Conservation (phyloP, 2,888 invertebrate species). For the Achlya flavicornis region DNA sequence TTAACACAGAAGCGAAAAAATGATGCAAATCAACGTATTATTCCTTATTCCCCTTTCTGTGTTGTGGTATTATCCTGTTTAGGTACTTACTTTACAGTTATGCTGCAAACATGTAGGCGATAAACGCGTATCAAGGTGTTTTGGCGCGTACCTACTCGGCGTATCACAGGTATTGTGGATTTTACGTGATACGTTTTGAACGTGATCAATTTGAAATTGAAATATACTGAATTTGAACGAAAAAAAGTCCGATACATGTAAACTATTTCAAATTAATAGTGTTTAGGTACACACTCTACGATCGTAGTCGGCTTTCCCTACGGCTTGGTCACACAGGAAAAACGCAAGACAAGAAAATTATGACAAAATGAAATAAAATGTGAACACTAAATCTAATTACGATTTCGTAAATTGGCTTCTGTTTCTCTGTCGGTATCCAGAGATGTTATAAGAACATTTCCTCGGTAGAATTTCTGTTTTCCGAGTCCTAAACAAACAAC, state of each 20-base stretch:
- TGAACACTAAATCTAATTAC: neutral
- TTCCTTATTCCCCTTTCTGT: no score
- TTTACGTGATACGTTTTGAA: neutral
- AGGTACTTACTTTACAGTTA: neutral
- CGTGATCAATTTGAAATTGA: neutral
- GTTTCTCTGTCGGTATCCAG: neutral
- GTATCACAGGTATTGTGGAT: neutral
- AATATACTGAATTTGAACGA: no score
- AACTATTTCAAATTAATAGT: no score
- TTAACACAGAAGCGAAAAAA: no score
- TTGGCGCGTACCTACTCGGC: neutral
- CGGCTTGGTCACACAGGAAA: neutral
- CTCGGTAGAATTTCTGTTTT: conserved; percentile 6
- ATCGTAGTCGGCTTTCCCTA: neutral
- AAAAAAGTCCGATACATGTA: no score
- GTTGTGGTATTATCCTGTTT: neutral
- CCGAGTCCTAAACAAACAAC: conserved; percentile 18
- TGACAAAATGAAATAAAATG: conserved; percentile 8
- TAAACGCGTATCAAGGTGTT: neutral
- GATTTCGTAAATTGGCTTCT: neutral
- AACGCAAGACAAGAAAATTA: neutral
- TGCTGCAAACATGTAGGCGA: neutral
- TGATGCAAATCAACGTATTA: neutral
- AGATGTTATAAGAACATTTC: neutral
- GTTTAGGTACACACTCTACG: no score